A percentile compares a stretch with the other conserved stretches of the same genome.
Conservation (phyloP, 2,113 vertebrate species). For the Sinocyclocheilus grahami region DNA sequence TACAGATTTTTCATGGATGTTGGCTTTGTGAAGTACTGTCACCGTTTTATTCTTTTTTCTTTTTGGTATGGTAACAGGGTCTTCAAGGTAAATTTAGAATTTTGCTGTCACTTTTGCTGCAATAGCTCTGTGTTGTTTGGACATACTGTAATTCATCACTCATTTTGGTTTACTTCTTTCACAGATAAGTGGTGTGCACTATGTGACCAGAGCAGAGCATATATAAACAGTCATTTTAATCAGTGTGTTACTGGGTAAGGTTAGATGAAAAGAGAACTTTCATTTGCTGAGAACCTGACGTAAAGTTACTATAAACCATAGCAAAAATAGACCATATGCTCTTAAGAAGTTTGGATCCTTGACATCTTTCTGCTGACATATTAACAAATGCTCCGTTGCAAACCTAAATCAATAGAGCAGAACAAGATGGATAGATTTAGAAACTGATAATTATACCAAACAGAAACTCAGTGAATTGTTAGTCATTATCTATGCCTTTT, state of each 20-base stretch:
- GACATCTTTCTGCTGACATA: not conserved
- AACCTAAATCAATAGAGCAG: not conserved
- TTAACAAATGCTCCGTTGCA: not conserved
- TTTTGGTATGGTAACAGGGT: not conserved
- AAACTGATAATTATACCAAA: not conserved
- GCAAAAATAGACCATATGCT: not conserved
- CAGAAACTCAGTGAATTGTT: too few species aligned
- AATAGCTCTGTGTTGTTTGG: too few species aligned
- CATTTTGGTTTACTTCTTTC: not conserved
- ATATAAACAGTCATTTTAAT: not conserved
- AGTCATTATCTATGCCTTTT: not conserved
- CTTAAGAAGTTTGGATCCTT: not conserved
- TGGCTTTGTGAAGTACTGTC: not conserved
- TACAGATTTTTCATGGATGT: not conserved
- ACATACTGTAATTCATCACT: too few species aligned
- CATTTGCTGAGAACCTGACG: not conserved
- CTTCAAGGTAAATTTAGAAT: not conserved
- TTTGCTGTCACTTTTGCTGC: too few species aligned
- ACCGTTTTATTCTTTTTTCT: not conserved
- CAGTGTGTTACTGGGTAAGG: not conserved
- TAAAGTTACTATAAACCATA: not conserved
- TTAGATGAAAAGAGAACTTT: not conserved
- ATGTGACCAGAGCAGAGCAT: not conserved
- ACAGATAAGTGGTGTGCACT: not conserved
- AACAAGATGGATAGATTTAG: not conserved